Percentiles rank a stretch among this genome's conserved stretches.
These are phyloP conservation scores for Cryptoblepharus egeriae DNA, from an alignment of 2,797 vertebrate genomes.

Conservation along the genomic window DNA sequence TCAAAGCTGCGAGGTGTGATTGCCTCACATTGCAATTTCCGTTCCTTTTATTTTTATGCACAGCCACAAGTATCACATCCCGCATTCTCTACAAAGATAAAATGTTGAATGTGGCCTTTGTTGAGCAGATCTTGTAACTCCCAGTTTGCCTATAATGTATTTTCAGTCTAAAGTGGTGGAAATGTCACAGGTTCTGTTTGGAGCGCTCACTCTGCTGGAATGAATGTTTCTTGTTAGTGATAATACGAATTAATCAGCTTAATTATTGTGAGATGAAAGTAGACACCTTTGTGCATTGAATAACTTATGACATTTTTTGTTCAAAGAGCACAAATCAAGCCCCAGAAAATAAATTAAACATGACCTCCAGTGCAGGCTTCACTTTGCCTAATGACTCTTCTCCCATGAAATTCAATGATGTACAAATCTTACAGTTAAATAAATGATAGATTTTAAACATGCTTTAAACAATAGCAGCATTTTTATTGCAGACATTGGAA, in stretches of 20 bases:
- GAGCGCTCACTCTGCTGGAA: constrained; percentile 56
- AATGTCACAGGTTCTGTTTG: constrained; percentile 65
- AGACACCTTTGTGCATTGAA: constrained; percentile 77
- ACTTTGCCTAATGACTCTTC: constrained; percentile 67
- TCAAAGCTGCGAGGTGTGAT: neutral
- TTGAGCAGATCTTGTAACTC: constrained; percentile 50
- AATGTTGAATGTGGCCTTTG: constrained; percentile 37
- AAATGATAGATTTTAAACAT: constrained; percentile 62
- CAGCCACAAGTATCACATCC: constrained; percentile 49
- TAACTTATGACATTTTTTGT: constrained; percentile 70
- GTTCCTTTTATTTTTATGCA: constrained; percentile 43
- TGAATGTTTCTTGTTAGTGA: constrained; percentile 72
- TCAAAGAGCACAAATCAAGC: constrained; percentile 66
- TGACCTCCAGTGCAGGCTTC: constrained; percentile 68
- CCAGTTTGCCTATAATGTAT: constrained; percentile 41
- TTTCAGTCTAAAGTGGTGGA: constrained; percentile 60
- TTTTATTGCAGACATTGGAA: constrained; percentile 49
- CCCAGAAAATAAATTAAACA: constrained; percentile 77
- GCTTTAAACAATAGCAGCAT: constrained; percentile 63
- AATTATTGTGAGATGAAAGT: constrained; percentile 73
- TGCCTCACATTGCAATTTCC: constrained; percentile 16
- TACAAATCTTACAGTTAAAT: constrained; percentile 64
- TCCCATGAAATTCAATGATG: constrained; percentile 63
- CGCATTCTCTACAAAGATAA: constrained; percentile 47
- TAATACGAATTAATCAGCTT: constrained; percentile 78